Conservation (phyloP, 2,113 vertebrate genomes). For the Passerina amoena region DNA sequence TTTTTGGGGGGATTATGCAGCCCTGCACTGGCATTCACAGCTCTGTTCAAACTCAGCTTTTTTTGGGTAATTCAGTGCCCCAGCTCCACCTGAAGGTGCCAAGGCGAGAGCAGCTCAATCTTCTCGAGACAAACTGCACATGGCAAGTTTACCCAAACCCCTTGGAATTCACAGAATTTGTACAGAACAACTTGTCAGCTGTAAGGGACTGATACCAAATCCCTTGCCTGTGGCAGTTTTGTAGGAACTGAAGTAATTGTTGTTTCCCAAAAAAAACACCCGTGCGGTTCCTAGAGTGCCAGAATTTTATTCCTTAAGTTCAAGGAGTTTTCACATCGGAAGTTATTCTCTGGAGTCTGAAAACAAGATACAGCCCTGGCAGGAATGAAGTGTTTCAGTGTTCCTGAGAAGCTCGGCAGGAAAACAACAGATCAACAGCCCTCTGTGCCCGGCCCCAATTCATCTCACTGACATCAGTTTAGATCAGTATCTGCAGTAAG, state of each 20-base stretch:
- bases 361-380: not conserved
- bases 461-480: conserved; percentile 37
- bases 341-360: not conserved
- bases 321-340: not conserved
- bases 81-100: not conserved
- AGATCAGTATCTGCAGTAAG: conserved; percentile 49
- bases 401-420: not conserved
- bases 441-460: not conserved
- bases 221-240: not conserved
- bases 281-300: not conserved
- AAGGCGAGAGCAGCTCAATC: not conserved
- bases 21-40: not conserved
- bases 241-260: not conserved
- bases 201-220: conserved; percentile 22
- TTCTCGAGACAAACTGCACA: not conserved
- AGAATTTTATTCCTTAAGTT: not conserved
- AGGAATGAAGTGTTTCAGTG: not conserved
- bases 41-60: not conserved
- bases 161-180: not conserved
- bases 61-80: not conserved
- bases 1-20: not conserved
- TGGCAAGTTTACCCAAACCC: not conserved
- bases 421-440: conserved; percentile 26
- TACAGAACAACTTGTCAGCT: conserved; percentile 5
- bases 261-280: not conserved